These are phyloP conservation scores for Myopa testacea DNA, from an alignment of 2,888 invertebrate species.

Conservation along the genomic window DNA sequence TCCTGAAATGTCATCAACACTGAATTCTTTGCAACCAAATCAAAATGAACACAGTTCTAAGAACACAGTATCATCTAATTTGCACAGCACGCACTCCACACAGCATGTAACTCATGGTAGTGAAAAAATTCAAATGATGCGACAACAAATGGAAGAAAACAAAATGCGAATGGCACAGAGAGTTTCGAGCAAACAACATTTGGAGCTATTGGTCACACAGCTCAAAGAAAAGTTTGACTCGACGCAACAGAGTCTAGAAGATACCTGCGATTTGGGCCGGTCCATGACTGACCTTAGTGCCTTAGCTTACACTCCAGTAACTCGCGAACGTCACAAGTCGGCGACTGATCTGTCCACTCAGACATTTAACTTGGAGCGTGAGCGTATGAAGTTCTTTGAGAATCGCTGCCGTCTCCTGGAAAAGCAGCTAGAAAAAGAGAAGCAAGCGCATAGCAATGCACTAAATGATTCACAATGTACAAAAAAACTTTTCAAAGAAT, in stretches of 20 bases:
- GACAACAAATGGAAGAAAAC: slow-evolving; percentile 72
- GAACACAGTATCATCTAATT: neutral
- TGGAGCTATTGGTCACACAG: slow-evolving; percentile 71
- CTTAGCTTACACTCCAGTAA: slow-evolving; percentile 48
- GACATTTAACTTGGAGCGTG: slow-evolving; percentile 59
- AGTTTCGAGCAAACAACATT: slow-evolving; percentile 70
- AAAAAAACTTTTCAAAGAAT: slow-evolving; percentile 48
- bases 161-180: slow-evolving; percentile 71
- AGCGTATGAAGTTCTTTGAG: slow-evolving; percentile 63
- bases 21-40: neutral
- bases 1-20: neutral
- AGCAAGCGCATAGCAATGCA: slow-evolving; percentile 51
- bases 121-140: slow-evolving; percentile 70
- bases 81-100: neutral
- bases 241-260: slow-evolving; percentile 66
- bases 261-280: slow-evolving; percentile 63
- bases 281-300: slow-evolving; percentile 66
- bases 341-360: slow-evolving; percentile 61
- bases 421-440: slow-evolving; percentile 63
- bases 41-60: neutral
- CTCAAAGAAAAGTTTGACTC: slow-evolving; percentile 71
- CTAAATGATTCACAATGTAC: slow-evolving; percentile 45
- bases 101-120: slow-evolving; percentile 64
- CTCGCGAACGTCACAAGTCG: slow-evolving; percentile 62
- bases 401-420: slow-evolving; percentile 64